Evolutionary conservation across 2,888 invertebrate genomes (phyloP), one percentile per base, ranked within the genome.

Genomic region (Allolobophora icterica): DNA sequence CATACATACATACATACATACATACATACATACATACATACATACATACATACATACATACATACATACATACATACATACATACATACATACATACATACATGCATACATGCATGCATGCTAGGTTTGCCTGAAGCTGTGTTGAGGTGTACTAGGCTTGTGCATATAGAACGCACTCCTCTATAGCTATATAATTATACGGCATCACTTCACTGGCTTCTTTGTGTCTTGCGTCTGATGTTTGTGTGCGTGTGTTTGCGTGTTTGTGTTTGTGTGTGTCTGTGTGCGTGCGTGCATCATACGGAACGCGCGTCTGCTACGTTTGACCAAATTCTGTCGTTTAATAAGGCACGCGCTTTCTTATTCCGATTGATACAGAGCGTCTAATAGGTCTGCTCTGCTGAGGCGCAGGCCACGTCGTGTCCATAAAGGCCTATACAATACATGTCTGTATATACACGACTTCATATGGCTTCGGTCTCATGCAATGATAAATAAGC

Each of bases 1-100:
- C 58, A 52, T 45, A 33, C 90, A 52, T 45, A 58, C 8, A 58
- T 45, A 52, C 90, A 90, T 35, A 90, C 89, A 90, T 58, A 90
- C 58, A 52, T 58, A 33, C 4, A 90, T 58, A 90, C 90, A 90
- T 35, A 90, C 90, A 52, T 58, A 90, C 90, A 90, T 58, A 90
- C 58, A 90, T 35, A 90, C 45, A 90, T 52, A 90, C 90, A 90
- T 58, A 40, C 38, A 40, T 0, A 40, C 38, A 89, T 8, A n/a
- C 30, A n/a, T 40, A 89, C 30, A 24, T 89, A 33, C 0, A 33
- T 45, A n/a, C 45, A 24, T 45, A 45, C 17, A 33, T 89, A 38
- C 40, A 40, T 38, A 17, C 90, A 45, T 34, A 34, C 71, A 58
- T 52, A 35, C n/a, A 71, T 52, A 58, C 90, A 90, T 38, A 71